Evolutionary conservation across 2,113 vertebrate species (phyloP).

Genomic region (Phodopus roborovskii): DNA sequence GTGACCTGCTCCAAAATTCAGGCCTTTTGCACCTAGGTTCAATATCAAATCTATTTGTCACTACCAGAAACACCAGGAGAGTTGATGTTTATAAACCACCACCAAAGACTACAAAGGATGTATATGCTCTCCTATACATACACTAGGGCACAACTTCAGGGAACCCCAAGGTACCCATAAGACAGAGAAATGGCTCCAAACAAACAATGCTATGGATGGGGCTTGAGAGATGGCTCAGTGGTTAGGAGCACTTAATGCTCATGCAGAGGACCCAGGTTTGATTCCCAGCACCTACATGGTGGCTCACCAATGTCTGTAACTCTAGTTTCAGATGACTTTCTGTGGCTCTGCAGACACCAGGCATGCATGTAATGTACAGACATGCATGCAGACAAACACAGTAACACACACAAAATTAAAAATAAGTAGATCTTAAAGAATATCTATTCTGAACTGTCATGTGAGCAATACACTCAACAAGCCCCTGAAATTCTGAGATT

Average conservation of each 20-base stretch:
- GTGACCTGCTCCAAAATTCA: neutral
- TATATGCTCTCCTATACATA: neutral
- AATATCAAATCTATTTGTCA: neutral
- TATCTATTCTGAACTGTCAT: neutral
- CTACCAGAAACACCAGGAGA: neutral
- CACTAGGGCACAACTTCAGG: neutral
- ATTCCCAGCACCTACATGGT: neutral
- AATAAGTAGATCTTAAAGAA: neutral
- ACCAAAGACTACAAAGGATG: neutral
- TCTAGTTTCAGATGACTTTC: neutral
- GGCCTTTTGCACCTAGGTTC: neutral
- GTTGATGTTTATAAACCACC: neutral
- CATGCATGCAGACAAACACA: neutral
- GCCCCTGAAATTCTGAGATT: neutral
- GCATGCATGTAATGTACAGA: neutral
- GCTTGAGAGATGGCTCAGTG: neutral
- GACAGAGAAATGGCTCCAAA: neutral
- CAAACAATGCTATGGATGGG: neutral
- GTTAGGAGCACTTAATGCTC: neutral
- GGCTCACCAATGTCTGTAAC: neutral
- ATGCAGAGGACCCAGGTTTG: neutral
- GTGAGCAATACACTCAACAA: neutral
- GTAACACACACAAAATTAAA: neutral
- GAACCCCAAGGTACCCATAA: neutral
- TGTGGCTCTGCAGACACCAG: neutral